Percentiles rank a stretch among this genome's conserved stretches.
phyloP scores from a whole-genome alignment of 2,888 invertebrate species.

The Dryococelus australis region DNA sequence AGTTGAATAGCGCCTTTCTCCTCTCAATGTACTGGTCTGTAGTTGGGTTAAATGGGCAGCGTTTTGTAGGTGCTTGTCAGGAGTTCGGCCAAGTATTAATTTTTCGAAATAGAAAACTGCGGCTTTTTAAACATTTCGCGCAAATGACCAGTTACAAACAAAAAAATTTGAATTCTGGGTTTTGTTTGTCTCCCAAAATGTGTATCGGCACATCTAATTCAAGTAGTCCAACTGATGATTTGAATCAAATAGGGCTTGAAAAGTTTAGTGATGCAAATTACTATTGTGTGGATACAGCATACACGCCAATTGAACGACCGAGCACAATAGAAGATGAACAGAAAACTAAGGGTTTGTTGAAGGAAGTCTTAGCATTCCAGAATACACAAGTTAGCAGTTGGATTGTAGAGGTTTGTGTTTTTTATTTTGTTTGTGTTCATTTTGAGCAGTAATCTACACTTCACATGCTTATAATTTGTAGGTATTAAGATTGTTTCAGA shows the following conservation, averaged over 20 bases:
- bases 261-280: slow-evolving; percentile 31
- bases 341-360: slow-evolving; percentile 46
- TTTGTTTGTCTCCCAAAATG: neutral
- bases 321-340: slow-evolving; percentile 51
- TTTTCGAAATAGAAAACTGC: neutral
- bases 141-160: neutral
- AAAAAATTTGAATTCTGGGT: neutral
- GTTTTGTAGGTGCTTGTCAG: neutral
- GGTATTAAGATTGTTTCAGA: no score
- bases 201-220: neutral
- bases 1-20: no score
- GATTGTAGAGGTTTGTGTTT: slow-evolving; percentile 50
- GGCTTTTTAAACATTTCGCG: neutral
- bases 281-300: slow-evolving; percentile 23
- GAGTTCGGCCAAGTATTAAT: neutral
- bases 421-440: neutral
- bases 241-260: slow-evolving; percentile 5
- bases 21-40: neutral
- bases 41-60: neutral
- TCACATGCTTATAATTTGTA: no score
- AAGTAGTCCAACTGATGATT: slow-evolving; percentile 1
- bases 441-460: no score
- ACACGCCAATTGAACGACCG: slow-evolving; percentile 32
- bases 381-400: slow-evolving; percentile 50
- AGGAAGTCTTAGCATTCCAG: slow-evolving; percentile 48